Base-by-base conservation (phyloP, 2,797 vertebrate genomes). In the Coluber constrictor region DNA sequence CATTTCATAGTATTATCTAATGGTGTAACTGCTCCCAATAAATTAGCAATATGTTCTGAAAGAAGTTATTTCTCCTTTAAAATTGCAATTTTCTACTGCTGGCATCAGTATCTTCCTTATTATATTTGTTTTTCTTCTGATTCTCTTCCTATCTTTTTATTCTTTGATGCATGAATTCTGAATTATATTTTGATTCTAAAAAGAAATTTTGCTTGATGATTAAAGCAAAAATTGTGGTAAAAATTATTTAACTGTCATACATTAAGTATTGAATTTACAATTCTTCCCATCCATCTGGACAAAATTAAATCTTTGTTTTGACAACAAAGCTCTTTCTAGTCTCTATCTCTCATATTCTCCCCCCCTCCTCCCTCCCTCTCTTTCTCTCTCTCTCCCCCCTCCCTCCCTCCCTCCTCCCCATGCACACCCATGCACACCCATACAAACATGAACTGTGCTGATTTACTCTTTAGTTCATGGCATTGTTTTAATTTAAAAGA, bases 171-270 rank as follows among this genome's bases (percentile, higher is more conserved):
- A 0, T 0, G 63, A 89, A 32, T 63, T 94, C 43, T 93, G 47
- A 92, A 93, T 94, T 95, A 90, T 87, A 94, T 9, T 90, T 90
- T 86, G 29, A 63, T 92, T 94, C 25, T 55, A 92, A 90, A 95
- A 37, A 7, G n/a, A 37, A 87, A 18, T 92, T 92, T 60, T 91
- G n/a, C 13, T 90, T 90, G 6, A 5, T 93, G 92, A 47, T 94
- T 95, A 90, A 92, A 74, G 70, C 23, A 37, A 37, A 37, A 37
- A 37, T 37, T 87, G 13, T 12, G 91, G 0, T 37, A 87, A 87
- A 66, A 55, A 83, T 87, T 61, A 18, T 61, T 92, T 90, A 92
- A 83, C 13, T 93, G 5, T 15, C 8, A 29, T 37, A 92, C 94
- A 57, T 10, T 88, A 20, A 70, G 47, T 79, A 47, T 18, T 15